A percentile compares a stretch with the other conserved stretches of the same genome.
phyloP scores from a whole-genome alignment of 2,113 vertebrate species.

The Mionectes macconnelli region DNA sequence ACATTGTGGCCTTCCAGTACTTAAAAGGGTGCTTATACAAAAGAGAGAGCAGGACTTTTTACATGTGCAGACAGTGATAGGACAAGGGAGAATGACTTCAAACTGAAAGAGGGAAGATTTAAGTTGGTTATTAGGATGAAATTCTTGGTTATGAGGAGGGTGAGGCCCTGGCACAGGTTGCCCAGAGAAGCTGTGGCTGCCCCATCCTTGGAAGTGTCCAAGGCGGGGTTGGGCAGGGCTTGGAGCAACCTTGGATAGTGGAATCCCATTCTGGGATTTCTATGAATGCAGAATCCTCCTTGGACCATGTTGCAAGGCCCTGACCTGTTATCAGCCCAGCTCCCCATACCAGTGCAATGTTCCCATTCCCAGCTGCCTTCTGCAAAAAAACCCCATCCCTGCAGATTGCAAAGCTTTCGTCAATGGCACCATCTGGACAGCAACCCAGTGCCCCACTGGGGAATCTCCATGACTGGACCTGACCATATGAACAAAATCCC shows the following conservation, averaged over 20 bases:
- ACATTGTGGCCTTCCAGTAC: background rate
- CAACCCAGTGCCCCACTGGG: background rate
- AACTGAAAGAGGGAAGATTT: background rate
- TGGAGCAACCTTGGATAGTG: background rate
- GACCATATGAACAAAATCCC: background rate
- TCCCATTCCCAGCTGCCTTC: background rate
- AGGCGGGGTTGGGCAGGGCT: accelerated
- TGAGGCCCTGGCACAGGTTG: accelerated
- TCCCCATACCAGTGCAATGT: accelerated
- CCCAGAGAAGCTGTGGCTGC: background rate
- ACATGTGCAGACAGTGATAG: background rate
- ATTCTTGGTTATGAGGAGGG: background rate
- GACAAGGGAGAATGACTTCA: background rate
- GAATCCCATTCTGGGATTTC: background rate
- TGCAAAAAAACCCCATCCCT: background rate
- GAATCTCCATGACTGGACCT: background rate
- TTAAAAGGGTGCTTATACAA: background rate
- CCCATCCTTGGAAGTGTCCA: background rate
- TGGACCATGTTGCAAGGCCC: accelerated
- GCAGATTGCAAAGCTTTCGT: background rate
- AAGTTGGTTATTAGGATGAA: background rate
- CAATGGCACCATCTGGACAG: background rate
- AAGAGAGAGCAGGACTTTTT: background rate
- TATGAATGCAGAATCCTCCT: background rate
- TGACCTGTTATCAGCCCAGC: background rate